Percentiles rank a stretch among this genome's conserved stretches.
Conservation (phyloP, 2,888 invertebrate species). For the Dusona sp. region DNA sequence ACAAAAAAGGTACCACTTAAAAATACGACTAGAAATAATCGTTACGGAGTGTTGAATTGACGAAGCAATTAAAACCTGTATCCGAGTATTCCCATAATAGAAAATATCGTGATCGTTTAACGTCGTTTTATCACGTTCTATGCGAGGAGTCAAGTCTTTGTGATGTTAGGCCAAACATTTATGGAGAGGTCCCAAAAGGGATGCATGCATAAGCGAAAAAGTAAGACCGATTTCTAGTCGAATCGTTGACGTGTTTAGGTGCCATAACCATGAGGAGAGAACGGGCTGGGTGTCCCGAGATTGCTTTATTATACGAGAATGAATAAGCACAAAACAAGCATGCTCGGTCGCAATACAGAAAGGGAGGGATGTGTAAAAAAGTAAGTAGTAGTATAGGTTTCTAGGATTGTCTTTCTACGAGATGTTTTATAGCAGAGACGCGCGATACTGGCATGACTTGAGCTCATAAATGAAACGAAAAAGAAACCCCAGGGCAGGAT, state of each 20-base stretch:
- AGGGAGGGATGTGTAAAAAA: not conserved
- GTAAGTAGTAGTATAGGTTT: constrained; percentile 2
- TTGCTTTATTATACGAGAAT: constrained; percentile 67
- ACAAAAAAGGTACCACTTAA: not conserved
- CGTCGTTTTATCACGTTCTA: constrained; percentile 42
- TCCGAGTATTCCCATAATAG: constrained; percentile 6
- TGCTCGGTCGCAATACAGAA: not conserved
- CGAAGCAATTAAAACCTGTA: constrained; percentile 9
- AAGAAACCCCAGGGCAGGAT: constrained; percentile 3
- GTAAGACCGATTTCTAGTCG: constrained; percentile 6
- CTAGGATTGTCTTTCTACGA: constrained; percentile 52
- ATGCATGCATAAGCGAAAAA: not conserved
- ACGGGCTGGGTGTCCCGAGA: constrained; percentile 57
- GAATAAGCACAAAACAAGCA: constrained; percentile 42
- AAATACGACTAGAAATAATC: constrained; percentile 14
- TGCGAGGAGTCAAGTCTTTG: constrained; percentile 42
- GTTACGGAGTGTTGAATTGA: constrained; percentile 1
- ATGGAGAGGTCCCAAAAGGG: not conserved
- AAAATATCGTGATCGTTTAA: constrained; percentile 36
- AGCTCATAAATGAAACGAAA: constrained; percentile 54
- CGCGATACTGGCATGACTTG: constrained; percentile 59
- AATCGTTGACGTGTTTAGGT: constrained; percentile 58
- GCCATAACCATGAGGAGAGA: constrained; percentile 56
- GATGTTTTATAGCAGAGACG: constrained; percentile 54
- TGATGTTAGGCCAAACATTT: constrained; percentile 25